Evolutionary conservation across 92 coral and sea anemone genomes (phyloP), one percentile per base, ranked within the genome.

Genomic region (Porites divaricata): DNA sequence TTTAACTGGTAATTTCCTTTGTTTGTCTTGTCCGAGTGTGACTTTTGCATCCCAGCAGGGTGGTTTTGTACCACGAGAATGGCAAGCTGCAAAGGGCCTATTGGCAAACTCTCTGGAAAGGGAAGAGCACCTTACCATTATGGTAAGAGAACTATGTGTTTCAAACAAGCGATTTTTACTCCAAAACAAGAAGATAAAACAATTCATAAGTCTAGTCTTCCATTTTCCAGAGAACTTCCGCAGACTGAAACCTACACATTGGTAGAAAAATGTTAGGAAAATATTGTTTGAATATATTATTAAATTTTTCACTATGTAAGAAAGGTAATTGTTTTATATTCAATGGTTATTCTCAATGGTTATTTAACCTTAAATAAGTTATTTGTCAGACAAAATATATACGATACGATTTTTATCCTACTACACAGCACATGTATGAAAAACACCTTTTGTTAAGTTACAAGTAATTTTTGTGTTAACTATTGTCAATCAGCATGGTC

Each of bases 211-310:
- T 24, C 7, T 68, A 49, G 65, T 61, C 65, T 16, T 20, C 41
- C 25, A 56, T 56, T 0, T n/a, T 25, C 50, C 19, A 21, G 28
- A 21, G 26, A 19, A 72, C 76, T 49, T 72, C 57, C 1, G 13
- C 10, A 1, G 49, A 20, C 15, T 71, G 13, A 23, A 75, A 75
- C 66, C 70, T 66, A 19, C 48, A 49, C 57, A 22, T 62, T 77
- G 13, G 70, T 77, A 62, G 20, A 41, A 4, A 76, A 76, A 76
- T 28, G 69, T 6, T 77, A 77, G 20, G 63, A 77, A 77, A 77
- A 76, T 76, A 76, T n/a, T 41, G 80, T 63, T 20, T 77, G 14
- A 77, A 77, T 77, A 77, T 77, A 77, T 77, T 77, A 77, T 28
- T 35, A 63, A 35, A 17, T 77, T 63, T 76, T 75, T 76, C 22